Conservation (phyloP, 1,140 invertebrate genomes). For the Drosophila fuyamai region DNA sequence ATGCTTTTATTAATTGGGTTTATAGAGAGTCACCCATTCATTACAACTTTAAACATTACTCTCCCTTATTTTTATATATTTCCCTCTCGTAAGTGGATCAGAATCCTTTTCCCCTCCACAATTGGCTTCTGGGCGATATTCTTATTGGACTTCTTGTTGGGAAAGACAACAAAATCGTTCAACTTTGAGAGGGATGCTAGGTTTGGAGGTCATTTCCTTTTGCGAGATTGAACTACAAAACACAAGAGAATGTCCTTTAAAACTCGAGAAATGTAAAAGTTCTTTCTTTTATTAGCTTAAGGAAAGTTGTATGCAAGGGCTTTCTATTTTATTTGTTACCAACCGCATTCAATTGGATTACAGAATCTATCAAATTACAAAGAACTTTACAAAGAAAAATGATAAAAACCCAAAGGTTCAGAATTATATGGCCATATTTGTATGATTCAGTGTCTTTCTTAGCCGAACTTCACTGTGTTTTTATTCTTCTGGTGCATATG, state of each 20-base stretch:
- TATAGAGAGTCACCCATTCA: too few species aligned
- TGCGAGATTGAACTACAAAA: slow-evolving; percentile 4
- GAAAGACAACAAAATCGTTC: slow-evolving; percentile 1
- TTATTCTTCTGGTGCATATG: slow-evolving; percentile 50
- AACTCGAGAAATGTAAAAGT: background rate
- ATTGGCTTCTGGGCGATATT: slow-evolving; percentile 22
- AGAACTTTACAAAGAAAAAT: background rate
- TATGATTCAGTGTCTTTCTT: background rate
- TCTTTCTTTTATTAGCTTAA: background rate
- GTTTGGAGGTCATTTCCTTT: slow-evolving; percentile 4
- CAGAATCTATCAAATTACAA: background rate
- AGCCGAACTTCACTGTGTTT: slow-evolving; percentile 22
- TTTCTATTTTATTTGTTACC: slow-evolving; percentile 7
- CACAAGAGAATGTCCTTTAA: background rate
- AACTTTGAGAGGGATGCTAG: background rate
- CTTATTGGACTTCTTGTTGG: background rate
- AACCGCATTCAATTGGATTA: slow-evolving; percentile 4
- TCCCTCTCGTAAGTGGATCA: slow-evolving; percentile 2
- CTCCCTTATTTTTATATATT: background rate
- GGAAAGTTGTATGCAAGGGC: background rate
- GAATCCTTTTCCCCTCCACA: slow-evolving; percentile 26
- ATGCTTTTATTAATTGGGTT: too few species aligned
- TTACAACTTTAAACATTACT: background rate
- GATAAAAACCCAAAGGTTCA: background rate
- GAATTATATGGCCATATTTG: too few species aligned